phyloP scores from a whole-genome alignment of 2,113 vertebrate species.

The Accipiter virgatus region DNA sequence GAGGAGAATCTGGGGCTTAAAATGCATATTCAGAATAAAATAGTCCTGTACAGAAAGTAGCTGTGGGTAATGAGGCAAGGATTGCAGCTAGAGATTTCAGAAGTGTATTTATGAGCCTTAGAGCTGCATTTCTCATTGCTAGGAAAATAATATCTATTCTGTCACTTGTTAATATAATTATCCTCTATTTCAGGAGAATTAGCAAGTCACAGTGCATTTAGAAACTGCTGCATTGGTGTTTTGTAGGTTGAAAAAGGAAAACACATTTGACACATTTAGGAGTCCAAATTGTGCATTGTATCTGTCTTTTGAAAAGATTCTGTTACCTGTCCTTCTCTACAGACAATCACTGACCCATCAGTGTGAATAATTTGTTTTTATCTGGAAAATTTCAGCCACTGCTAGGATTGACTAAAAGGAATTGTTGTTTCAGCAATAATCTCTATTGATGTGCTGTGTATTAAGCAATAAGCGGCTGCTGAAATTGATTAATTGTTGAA shows the following conservation, averaged over 20 bases:
- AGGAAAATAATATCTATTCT: slow-evolving; percentile 8
- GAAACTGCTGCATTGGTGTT: background rate
- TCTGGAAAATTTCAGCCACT: slow-evolving; percentile 22
- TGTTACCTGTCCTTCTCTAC: background rate
- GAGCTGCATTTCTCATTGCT: background rate
- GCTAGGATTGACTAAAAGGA: slow-evolving; percentile 34
- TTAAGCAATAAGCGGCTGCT: slow-evolving; percentile 13
- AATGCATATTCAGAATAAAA: background rate
- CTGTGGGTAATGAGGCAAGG: background rate
- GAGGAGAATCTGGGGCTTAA: background rate
- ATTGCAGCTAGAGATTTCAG: background rate
- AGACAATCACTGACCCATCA: slow-evolving; percentile 2
- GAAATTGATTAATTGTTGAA: slow-evolving; percentile 32
- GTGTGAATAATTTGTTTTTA: slow-evolving; percentile 52
- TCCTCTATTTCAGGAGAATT: slow-evolving; percentile 21
- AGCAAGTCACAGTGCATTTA: background rate
- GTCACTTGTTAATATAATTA: slow-evolving; percentile 40
- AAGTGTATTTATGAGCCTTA: slow-evolving; percentile 19
- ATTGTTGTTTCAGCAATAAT: slow-evolving; percentile 60
- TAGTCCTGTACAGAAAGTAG: background rate
- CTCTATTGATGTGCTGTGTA: slow-evolving; percentile 20
- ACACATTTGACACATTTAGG: background rate
- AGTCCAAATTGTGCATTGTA: background rate
- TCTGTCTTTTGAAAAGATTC: background rate
- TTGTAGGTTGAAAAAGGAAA: background rate